Evolutionary conservation across 2,888 invertebrate genomes (phyloP), one percentile per base, ranked within the genome.

Genomic region (Lamellibrachia columna): DNA sequence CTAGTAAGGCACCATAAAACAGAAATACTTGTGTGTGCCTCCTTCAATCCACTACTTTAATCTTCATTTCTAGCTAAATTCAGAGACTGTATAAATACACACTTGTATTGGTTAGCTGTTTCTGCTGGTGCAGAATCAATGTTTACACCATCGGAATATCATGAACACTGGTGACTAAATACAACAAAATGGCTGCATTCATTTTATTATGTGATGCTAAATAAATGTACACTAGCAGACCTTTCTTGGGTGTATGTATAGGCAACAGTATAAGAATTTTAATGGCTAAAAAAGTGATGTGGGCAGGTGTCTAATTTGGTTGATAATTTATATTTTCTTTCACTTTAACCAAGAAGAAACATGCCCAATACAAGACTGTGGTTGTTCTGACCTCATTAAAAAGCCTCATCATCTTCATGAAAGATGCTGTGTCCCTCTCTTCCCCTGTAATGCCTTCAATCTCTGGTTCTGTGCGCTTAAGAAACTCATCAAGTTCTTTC

Each of bases 361-460:
- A 52, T 91, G 91, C 15, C 7, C 22, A 52, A 91, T 40, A 28
- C 11, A 28, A 91, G 28, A 53, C 52, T 53, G 53, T 15, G 4
- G 53, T 53, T 22, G 40, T 90, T 28, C 58, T 3, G 92, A 96
- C 96, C 95, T 96, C 96, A 94, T 96, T 96, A 93, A 96, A 96
- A 9, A 96, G 95, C 93, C 96, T 95, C 96, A 96, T 96, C 95
- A 96, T 96, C 93, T 96, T 96, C 96, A 96, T 96, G 94, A 96
- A 96, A 90, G 96, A 96, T 40, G 95, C 96, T 0, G 96, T 96
- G 94, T 96, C 96, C 92, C 96, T 95, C 94, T 96, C 96, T 92
- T 96, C 95, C n/a, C 96, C 96, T 3, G 95, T 96, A 90, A 96
- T 96, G 92, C 96, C 95, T 94, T 96, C 96, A 93, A 96, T 96